Evolutionary conservation across 2,797 vertebrate species (phyloP).

Genomic region (Salmo trutta): DNA sequence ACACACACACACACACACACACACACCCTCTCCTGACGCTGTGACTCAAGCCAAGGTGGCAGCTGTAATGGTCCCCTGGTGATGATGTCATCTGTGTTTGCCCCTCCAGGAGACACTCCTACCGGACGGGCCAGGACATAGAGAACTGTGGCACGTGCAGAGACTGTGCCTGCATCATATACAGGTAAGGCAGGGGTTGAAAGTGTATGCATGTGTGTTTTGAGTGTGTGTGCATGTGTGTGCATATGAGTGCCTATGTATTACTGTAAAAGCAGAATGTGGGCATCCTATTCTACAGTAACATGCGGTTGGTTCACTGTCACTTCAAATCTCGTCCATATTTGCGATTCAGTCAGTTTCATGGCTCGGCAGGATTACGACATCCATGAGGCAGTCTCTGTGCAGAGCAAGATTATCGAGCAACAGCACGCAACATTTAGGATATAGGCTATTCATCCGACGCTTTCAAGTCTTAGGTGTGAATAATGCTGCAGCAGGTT

Average conservation of each 20-base stretch:
- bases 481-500: conserved; percentile 48
- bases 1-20: too few relatives aligned
- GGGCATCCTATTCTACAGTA: conserved; percentile 13
- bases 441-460: conserved; percentile 14
- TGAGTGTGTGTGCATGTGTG: background rate
- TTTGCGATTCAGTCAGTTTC: conserved; percentile 4
- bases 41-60: background rate
- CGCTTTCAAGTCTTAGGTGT: conserved; percentile 15
- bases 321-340: conserved; percentile 59
- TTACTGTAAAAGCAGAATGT: background rate
- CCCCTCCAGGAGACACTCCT: conserved; percentile 82
- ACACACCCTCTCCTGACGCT: too few relatives aligned
- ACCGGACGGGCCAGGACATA: conserved; percentile 86
- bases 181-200: conserved; percentile 74
- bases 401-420: conserved; percentile 19
- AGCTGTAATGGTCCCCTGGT: background rate
- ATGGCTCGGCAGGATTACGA: conserved; percentile 39
- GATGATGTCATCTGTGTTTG: conserved; percentile 61
- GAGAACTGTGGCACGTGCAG: conserved; percentile 90
- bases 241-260: background rate
- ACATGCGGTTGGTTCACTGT: conserved; percentile 50
- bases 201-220: too few relatives aligned
- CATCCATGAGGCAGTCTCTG: conserved; percentile 47
- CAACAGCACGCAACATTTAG: conserved; percentile 1
- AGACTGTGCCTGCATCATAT: conserved; percentile 90